A percentile compares a stretch with the other conserved stretches of the same genome.
Conservation (phyloP, 92 coral and sea anemone species). For the Phymanthus crucifer region DNA sequence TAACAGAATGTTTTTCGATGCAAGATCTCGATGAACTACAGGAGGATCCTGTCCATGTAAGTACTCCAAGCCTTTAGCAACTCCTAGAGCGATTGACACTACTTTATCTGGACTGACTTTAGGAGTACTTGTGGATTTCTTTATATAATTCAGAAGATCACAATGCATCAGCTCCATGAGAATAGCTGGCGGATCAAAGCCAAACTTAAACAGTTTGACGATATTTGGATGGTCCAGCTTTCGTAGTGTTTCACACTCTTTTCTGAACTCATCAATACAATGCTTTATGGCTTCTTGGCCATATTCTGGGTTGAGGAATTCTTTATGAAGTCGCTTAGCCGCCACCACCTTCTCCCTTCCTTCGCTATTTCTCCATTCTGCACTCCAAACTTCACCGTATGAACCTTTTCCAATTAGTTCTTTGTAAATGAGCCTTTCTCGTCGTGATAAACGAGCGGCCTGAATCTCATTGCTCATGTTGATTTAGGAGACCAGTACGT, state of each 20-base stretch:
- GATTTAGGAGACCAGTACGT: no score
- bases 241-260: slow-evolving; percentile 64
- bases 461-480: not conserved
- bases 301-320: slow-evolving; percentile 38
- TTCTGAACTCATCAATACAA: slow-evolving; percentile 44
- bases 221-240: no score
- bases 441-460: not conserved
- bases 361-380: slow-evolving; percentile 68
- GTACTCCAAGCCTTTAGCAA: no score
- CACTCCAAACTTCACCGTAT: slow-evolving; percentile 67
- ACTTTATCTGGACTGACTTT: slow-evolving; percentile 45
- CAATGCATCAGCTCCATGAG: slow-evolving; percentile 68
- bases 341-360: slow-evolving; percentile 58
- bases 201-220: slow-evolving; percentile 58
- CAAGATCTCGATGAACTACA: slow-evolving; percentile 73
- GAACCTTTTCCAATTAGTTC: slow-evolving; percentile 70
- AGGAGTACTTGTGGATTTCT: slow-evolving; percentile 48
- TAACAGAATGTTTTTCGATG: no score
- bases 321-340: slow-evolving; percentile 65
- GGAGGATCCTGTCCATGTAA: slow-evolving; percentile 54
- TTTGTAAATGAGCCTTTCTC: not conserved
- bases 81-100: no score
- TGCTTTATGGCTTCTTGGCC: slow-evolving; percentile 45
- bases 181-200: slow-evolving; percentile 59
- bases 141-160: slow-evolving; percentile 55